Evolutionary conservation across 2,888 invertebrate genomes (phyloP), one percentile per base, ranked within the genome.

Genomic region (Steinernema scapterisci): DNA sequence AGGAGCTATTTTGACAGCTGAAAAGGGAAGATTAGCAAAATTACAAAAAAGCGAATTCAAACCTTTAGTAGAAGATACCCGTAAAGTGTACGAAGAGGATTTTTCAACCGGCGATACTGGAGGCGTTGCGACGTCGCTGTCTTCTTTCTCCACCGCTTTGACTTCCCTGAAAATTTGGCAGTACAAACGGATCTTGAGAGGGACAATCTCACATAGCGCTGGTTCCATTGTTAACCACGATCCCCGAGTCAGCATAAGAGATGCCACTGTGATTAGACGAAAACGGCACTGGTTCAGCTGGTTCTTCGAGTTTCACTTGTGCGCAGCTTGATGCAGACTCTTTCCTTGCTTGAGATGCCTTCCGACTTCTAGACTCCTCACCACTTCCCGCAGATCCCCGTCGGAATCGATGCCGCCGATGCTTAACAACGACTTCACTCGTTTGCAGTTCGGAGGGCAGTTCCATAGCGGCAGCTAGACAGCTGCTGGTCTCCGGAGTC

Each of bases 401-500:
- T 27, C 63, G 63, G n/a, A 63, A 63, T 16, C 63, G 63, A 63
- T 63, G 63, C 6, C 63, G 27, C 19, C 63, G 63, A 13, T 63
- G 63, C 16, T 63, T 63, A 1, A 63, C 63, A 5, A 63, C 25
- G 13, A 63, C 63, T 27, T 63, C 63, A 27, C 63, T 63, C 16
- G 63, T 27, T 31, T 63, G 63, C 16, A 63, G 13, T 27, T 63
- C 63, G 16, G 27, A 13, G 63, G 63, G 63, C 11, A 63, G 16
- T 16, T 27, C 38, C 6, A 16, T 16, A 2, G 23, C 63, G 2
- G 63, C 16, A 25, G 38, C 16, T 11, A 63, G 11, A 38, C 13
- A 63, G 11, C 2, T 27, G 19, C 63, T 63, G 16, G 63, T 63
- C 44, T 78, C 78, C 25, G 78, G 78, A 13, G 78, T 78, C 19